Conservation (phyloP, 2,888 invertebrate genomes). For the Conomelus anceps region DNA sequence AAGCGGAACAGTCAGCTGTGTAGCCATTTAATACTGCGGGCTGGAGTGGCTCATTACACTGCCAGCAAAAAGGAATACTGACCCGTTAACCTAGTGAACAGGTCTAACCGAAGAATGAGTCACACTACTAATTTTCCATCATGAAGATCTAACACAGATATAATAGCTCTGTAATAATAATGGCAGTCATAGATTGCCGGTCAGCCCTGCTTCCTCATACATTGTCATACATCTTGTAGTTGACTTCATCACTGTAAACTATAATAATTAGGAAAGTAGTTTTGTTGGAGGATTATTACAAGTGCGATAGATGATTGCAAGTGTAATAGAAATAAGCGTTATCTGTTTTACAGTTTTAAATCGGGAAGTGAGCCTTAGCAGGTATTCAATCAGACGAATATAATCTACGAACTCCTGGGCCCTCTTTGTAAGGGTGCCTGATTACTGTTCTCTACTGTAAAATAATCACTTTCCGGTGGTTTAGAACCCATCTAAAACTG, state of each 20-base stretch:
- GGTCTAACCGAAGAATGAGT: neutral
- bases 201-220: neutral
- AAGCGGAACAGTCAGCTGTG: neutral
- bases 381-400: no score
- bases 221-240: neutral
- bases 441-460: no score
- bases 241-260: neutral
- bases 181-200: neutral
- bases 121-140: neutral
- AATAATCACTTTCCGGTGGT: no score
- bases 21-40: neutral
- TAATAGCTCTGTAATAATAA: neutral
- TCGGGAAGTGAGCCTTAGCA: no score
- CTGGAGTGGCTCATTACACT: neutral
- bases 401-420: no score
- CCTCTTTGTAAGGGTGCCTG: no score
- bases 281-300: neutral
- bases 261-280: neutral
- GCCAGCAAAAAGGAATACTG: neutral
- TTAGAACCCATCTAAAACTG: no score
- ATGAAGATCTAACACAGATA: neutral
- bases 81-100: neutral
- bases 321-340: neutral
- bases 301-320: neutral
- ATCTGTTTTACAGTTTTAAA: no score